Conservation (phyloP, 2,888 invertebrate species). For the Lasioglossum villosulum region DNA sequence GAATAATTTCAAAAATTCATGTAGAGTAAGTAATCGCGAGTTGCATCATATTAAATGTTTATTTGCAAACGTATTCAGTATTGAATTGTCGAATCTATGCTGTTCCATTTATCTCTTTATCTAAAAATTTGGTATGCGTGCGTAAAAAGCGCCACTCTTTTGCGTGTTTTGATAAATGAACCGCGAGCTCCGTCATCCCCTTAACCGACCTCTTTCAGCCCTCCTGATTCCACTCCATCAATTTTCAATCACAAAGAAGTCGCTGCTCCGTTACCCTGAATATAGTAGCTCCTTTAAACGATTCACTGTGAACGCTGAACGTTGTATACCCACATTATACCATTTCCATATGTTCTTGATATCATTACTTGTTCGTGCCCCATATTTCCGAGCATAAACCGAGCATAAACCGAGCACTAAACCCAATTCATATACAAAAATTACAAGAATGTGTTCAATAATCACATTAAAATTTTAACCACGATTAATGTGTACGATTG, state of each 20-base stretch:
- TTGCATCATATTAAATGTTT: too few relatives aligned
- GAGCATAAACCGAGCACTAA: too few relatives aligned
- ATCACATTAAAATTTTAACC: too few relatives aligned
- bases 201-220: conserved; percentile 68
- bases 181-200: conserved; percentile 67
- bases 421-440: too few relatives aligned
- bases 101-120: conserved; percentile 37
- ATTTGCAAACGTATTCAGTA: neutral
- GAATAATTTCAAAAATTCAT: neutral
- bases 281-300: conserved; percentile 63
- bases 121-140: conserved; percentile 53
- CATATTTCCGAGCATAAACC: too few relatives aligned
- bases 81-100: neutral
- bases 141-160: conserved; percentile 69
- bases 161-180: conserved; percentile 79
- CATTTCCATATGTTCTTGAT: conserved; percentile 25
- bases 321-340: conserved; percentile 1
- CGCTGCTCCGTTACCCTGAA: conserved; percentile 67
- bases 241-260: conserved; percentile 83
- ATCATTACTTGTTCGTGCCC: conserved; percentile 14
- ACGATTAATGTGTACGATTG: too few relatives aligned
- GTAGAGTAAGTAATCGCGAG: neutral
- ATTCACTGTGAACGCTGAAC: conserved; percentile 23
- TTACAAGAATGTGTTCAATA: neutral
- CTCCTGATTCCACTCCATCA: conserved; percentile 82